Evolutionary conservation across 2,888 invertebrate species (phyloP).

Genomic region (Ochropleura leucogaster): DNA sequence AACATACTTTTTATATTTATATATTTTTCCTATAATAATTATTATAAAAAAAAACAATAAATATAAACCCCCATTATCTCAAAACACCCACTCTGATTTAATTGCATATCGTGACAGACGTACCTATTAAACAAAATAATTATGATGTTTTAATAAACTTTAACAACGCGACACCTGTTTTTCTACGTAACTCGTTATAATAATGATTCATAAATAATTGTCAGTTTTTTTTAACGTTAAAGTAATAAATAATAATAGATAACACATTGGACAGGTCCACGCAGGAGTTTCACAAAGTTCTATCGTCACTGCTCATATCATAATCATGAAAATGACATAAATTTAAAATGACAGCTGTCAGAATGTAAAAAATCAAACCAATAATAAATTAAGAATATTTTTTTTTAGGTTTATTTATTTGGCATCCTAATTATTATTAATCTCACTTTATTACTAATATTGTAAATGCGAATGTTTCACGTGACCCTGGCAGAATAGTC

Average conservation of each 20-base stretch:
- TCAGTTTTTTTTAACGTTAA: background rate
- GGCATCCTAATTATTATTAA: no score
- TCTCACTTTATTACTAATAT: no score
- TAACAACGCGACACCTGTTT: background rate
- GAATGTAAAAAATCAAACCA: no score
- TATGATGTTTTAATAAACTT: background rate
- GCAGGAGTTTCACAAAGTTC: no score
- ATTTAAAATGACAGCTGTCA: no score
- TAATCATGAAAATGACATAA: no score
- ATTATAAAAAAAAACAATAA: background rate
- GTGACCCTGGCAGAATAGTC: no score
- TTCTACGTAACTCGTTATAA: conserved; percentile 15
- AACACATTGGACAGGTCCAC: background rate
- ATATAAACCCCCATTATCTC: background rate
- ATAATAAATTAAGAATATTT: no score
- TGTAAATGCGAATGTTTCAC: no score
- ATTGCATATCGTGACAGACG: background rate
- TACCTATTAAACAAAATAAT: conserved; percentile 7
- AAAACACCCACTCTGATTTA: conserved; percentile 7
- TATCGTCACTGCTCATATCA: background rate
- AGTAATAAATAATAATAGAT: background rate
- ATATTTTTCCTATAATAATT: background rate
- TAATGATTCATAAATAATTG: conserved; percentile 20
- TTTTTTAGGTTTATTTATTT: no score
- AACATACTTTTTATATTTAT: background rate